These are phyloP conservation scores for Cirrhinus mrigala DNA, from an alignment of 2,797 vertebrate species.

Conservation along the genomic window DNA sequence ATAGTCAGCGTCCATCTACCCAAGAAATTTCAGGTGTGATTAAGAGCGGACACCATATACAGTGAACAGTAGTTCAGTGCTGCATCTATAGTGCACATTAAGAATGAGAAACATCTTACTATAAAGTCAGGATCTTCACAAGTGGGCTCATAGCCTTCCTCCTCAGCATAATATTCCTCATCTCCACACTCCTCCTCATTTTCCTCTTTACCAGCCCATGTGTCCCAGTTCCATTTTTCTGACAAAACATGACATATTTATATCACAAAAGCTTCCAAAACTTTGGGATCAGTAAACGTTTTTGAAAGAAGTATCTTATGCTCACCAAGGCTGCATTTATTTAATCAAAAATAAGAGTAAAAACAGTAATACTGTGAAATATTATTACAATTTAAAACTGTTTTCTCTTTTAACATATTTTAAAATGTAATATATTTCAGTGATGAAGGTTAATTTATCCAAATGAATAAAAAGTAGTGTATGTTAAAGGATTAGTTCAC, in stretches of 20 bases:
- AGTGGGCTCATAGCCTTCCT: slow-evolving; percentile 66
- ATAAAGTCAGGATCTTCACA: slow-evolving; percentile 88
- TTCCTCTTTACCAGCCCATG: slow-evolving; percentile 78
- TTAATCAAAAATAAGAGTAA: not conserved
- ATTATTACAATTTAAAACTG: too few relatives aligned
- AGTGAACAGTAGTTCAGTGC: not conserved
- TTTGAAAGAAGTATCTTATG: not conserved
- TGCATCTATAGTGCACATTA: not conserved
- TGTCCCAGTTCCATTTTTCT: slow-evolving; percentile 94
- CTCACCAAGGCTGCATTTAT: not conserved
- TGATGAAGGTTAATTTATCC: too few relatives aligned
- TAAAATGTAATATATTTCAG: too few relatives aligned
- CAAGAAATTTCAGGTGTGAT: slow-evolving; percentile 3
- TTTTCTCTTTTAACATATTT: too few relatives aligned
- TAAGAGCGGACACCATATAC: not conserved
- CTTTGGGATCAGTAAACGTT: not conserved
- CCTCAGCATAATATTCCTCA: slow-evolving; percentile 31
- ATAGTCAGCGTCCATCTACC: slow-evolving; percentile 93
- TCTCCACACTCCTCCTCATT: slow-evolving; percentile 53
- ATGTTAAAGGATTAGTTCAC: too few relatives aligned
- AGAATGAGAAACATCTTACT: slow-evolving; percentile 70
- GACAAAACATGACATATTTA: slow-evolving; percentile 25
- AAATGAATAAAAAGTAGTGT: too few relatives aligned
- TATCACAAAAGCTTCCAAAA: not conserved
- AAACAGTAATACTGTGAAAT: too few relatives aligned